phyloP scores from a whole-genome alignment of 2,113 vertebrate genomes.

The Budorcas taxicolor region DNA sequence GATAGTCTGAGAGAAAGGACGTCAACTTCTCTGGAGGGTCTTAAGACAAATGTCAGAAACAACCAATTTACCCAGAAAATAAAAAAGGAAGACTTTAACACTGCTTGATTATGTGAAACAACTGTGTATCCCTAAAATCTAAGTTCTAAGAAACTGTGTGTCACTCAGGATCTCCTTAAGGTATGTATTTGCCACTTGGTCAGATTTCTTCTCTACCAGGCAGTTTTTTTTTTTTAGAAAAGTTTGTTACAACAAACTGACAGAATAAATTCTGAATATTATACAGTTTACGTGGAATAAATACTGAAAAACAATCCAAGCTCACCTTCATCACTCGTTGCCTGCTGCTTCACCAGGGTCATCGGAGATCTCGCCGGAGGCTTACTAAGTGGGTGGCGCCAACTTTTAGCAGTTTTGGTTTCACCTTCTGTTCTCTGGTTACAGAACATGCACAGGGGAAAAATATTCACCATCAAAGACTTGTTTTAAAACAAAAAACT shows the following conservation, averaged over 20 bases:
- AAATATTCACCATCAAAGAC: not conserved
- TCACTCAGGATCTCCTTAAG: not conserved
- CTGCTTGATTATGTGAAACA: not conserved
- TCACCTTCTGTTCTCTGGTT: constrained; percentile 63
- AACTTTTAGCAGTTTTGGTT: constrained; percentile 79
- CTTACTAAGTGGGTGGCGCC: constrained; percentile 80
- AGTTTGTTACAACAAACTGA: not conserved
- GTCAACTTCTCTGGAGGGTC: not conserved
- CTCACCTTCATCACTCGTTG: constrained; percentile 90
- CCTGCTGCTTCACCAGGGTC: constrained; percentile 92
- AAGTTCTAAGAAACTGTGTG: not conserved
- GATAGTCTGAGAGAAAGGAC: not conserved
- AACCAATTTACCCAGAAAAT: not conserved
- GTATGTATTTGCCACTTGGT: not conserved
- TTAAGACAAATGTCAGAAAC: not conserved
- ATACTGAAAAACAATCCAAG: not conserved
- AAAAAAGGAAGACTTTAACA: not conserved
- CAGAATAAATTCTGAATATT: not conserved
- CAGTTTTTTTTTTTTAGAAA: not conserved
- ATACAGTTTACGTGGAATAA: not conserved
- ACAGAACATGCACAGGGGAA: constrained; percentile 46
- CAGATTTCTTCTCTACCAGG: not conserved
- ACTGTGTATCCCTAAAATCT: not conserved
- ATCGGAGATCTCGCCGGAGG: constrained; percentile 90
- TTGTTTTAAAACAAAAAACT: not conserved